Percentiles rank a stretch among this genome's conserved stretches.
Conservation (phyloP, 2,797 vertebrate genomes). For the Gymnothorax javanicus region DNA sequence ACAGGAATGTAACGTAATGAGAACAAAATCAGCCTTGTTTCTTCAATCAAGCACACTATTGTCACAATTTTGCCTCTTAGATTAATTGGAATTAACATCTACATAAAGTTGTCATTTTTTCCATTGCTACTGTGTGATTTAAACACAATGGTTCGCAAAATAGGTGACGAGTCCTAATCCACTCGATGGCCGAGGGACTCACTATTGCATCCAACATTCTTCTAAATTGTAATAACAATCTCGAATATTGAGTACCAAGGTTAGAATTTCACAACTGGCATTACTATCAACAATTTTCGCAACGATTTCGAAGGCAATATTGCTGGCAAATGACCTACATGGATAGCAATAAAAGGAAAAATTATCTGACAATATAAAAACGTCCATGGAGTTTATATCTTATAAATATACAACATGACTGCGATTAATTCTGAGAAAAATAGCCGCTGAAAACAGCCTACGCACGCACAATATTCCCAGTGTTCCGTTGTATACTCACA, state of each 20-base stretch:
- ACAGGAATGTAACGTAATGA: constrained; percentile 18
- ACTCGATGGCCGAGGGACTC: not conserved
- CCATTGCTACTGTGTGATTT: not conserved
- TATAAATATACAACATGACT: not conserved
- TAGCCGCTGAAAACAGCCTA: not conserved
- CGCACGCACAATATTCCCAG: not conserved
- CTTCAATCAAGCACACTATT: constrained; percentile 1
- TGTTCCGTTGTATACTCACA: constrained; percentile 63
- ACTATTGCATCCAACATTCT: not conserved
- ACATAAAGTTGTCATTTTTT: not conserved
- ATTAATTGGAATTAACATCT: not conserved
- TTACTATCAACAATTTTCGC: not conserved
- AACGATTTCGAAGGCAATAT: constrained; percentile 25
- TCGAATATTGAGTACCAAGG: not conserved
- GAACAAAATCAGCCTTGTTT: constrained; percentile 21
- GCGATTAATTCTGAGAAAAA: not conserved
- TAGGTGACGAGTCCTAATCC: not conserved
- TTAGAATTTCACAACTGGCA: not conserved
- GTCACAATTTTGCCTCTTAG: not conserved
- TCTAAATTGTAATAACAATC: not conserved
- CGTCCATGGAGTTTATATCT: not conserved
- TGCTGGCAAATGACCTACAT: not conserved
- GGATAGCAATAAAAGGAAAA: not conserved
- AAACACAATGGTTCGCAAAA: not conserved
- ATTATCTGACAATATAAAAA: not conserved